Evolutionary conservation across 1,140 invertebrate genomes (phyloP), one percentile per base, ranked within the genome.

Genomic region (Habropoda laboriosa): DNA sequence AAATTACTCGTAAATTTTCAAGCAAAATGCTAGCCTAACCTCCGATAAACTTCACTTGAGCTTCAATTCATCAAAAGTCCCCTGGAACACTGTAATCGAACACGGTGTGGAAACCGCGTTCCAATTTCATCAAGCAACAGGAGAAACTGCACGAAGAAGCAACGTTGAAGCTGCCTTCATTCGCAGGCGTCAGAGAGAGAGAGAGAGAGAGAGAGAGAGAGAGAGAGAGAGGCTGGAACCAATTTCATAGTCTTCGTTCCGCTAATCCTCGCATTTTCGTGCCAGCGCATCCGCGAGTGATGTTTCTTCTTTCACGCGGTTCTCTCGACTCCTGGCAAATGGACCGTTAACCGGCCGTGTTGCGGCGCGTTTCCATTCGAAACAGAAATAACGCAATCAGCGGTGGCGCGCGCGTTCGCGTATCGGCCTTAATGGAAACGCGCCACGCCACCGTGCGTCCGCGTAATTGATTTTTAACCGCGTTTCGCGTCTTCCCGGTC

Each of bases 391-490:
- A 84, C 81, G 32, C 75, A 72, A 83, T 84, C 78, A 79, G 45
- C 47, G n/a, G 40, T 16, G 12, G 35, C 35, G 27, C n/a, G n/a
- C n/a, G n/a, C n/a, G n/a, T n/a, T n/a, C n/a, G n/a, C 35, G 61
- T 67, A 75, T 55, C 58, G 45, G 24, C 35, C 40, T 55, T 49
- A 40, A 74, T 61, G 40, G 71, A 49, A 61, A 47, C 68, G 38
- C 27, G 21, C 16, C 18, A 18, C 18, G 35, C 45, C 32, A 51
- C 16, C 45, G 32, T 57, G 49, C n/a, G 18, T 5, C 27, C 6
- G 73, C 27, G 49, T 67, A 82, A 80, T 74, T 82, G 57, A 80
- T 81, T 76, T 81, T 81, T 57, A 76, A 70, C 49, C 80, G 58
- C 32, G 21, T 64, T 57, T 38, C 21, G 51, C n/a, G 18, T 58